phyloP scores from a whole-genome alignment of 2,888 invertebrate genomes.

The Ectobius pallidus region DNA sequence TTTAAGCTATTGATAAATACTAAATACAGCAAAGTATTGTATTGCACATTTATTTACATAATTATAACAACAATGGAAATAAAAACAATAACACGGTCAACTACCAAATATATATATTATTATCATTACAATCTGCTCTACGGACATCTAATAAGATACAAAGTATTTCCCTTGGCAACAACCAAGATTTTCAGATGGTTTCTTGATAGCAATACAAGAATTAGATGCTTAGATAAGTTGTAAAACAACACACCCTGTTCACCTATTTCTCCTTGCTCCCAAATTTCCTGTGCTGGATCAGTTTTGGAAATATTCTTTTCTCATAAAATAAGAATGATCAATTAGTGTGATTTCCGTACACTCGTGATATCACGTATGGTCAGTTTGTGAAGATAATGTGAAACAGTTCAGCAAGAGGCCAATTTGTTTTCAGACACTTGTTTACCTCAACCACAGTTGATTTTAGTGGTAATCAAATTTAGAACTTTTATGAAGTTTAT shows the following conservation, averaged over 20 bases:
- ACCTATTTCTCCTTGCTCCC: not conserved
- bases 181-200: not conserved
- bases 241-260: not conserved
- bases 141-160: conserved; percentile 7
- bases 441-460: too few relatives aligned
- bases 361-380: too few relatives aligned
- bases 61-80: conserved; percentile 28
- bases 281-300: not conserved
- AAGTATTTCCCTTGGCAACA: not conserved
- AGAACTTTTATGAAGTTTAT: too few relatives aligned
- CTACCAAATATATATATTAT: conserved; percentile 29
- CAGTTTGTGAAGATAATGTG: too few relatives aligned
- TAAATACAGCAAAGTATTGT: conserved; percentile 17
- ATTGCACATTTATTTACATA: conserved; percentile 40
- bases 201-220: not conserved
- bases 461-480: too few relatives aligned
- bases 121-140: conserved; percentile 20
- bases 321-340: too few relatives aligned
- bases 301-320: too few relatives aligned
- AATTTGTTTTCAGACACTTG: too few relatives aligned
- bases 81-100: conserved; percentile 29
- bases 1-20: conserved; percentile 7
- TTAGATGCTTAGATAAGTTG: not conserved
- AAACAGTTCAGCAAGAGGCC: too few relatives aligned
- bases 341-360: too few relatives aligned